Evolutionary conservation across 2,797 vertebrate genomes (phyloP).

Genomic region (Labroides dimidiatus): DNA sequence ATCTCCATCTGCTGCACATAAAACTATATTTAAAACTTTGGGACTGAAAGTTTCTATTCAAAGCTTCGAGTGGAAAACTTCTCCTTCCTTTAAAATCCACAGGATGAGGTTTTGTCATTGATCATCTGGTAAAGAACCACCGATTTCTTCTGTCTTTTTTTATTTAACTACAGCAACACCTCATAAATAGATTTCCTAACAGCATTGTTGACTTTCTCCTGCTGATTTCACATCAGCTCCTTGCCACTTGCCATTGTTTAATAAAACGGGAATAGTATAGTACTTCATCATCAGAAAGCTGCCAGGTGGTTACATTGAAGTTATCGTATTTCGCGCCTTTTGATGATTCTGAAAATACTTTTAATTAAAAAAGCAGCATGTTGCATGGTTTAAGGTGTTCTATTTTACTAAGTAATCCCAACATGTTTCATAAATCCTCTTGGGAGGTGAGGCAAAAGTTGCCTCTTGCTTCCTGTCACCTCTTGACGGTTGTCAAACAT

Average conservation of each 20-base stretch:
- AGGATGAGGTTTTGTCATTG: neutral
- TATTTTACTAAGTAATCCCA: conserved; percentile 20
- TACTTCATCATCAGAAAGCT: neutral
- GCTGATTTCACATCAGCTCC: neutral
- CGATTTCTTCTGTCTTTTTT: neutral
- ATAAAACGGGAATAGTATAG: neutral
- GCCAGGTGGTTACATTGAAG: neutral
- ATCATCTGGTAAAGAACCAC: neutral
- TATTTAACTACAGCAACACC: too few relatives aligned
- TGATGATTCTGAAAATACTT: neutral
- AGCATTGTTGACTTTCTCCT: neutral
- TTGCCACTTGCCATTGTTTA: neutral
- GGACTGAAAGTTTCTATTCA: neutral
- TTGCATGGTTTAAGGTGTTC: neutral
- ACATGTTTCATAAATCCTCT: neutral
- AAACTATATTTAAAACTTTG: neutral
- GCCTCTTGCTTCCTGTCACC: neutral
- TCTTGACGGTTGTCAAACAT: conserved; percentile 6
- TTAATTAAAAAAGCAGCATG: neutral
- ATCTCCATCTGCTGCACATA: too few relatives aligned
- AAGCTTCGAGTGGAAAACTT: too few relatives aligned
- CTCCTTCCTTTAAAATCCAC: too few relatives aligned
- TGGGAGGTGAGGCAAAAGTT: conserved; percentile 14
- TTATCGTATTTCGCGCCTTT: conserved; percentile 3
- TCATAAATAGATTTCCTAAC: too few relatives aligned